Evolutionary conservation across 2,888 invertebrate genomes (phyloP).

Genomic region (Adineta ricciae): DNA sequence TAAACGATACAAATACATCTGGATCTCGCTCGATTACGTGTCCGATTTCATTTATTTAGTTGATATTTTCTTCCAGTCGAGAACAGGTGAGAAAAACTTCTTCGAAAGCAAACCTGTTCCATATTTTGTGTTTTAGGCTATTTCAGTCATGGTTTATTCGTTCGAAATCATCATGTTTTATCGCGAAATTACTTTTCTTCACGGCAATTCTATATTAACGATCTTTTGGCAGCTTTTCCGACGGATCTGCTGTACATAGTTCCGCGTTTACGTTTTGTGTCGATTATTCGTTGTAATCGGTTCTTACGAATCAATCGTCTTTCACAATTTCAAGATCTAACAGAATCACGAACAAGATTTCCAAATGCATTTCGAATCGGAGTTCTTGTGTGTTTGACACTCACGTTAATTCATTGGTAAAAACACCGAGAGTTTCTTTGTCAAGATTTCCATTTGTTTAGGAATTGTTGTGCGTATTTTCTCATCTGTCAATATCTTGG

Average conservation of each 20-base stretch:
- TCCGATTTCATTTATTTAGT: conserved; percentile 75
- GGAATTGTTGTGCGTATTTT: conserved; percentile 49
- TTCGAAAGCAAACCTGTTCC: not conserved
- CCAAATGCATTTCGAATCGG: conserved; percentile 60
- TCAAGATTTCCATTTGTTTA: not conserved
- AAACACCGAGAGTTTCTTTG: no score
- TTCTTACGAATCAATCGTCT: conserved; percentile 65
- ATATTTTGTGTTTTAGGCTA: conserved; percentile 40
- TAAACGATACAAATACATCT: conserved; percentile 64
- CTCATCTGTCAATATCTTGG: conserved; percentile 58
- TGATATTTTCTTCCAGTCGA: conserved; percentile 74
- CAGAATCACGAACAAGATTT: conserved; percentile 82
- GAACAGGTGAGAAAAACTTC: conserved; percentile 63
- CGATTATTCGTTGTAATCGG: conserved; percentile 72
- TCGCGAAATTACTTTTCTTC: conserved; percentile 44
- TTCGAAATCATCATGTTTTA: conserved; percentile 44
- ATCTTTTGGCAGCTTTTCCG: conserved; percentile 50
- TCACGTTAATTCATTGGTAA: conserved; percentile 49
- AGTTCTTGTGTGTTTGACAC: conserved; percentile 45
- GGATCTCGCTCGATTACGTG: conserved; percentile 74
- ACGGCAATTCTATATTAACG: conserved; percentile 43
- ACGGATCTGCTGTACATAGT: conserved; percentile 43
- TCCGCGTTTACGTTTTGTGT: conserved; percentile 29
- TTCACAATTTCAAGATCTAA: conserved; percentile 82
- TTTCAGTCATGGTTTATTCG: conserved; percentile 50